Conservation (phyloP, 2,113 vertebrate genomes). For the Glaucidium brasilianum region DNA sequence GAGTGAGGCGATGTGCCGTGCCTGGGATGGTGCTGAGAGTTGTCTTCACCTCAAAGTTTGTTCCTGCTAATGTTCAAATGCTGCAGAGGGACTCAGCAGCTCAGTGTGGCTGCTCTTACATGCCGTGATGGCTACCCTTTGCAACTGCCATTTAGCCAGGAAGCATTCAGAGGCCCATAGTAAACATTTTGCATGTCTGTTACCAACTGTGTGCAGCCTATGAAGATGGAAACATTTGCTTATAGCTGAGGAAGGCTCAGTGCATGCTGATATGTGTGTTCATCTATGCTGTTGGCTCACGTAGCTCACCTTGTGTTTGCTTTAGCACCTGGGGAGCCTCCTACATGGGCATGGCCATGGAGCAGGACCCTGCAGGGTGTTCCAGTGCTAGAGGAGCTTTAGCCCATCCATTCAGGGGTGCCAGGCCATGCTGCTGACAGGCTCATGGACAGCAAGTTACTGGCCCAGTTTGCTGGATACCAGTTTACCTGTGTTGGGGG, state of each 20-base stretch:
- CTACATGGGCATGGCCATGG: accelerated
- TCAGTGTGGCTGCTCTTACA: not conserved
- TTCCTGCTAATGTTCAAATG: not conserved
- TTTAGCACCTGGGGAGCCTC: not conserved
- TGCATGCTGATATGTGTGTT: not conserved
- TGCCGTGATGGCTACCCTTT: not conserved
- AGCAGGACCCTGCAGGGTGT: not conserved
- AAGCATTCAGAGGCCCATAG: not conserved
- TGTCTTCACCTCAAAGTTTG: not conserved
- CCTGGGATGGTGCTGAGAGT: not conserved
- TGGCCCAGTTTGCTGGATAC: not conserved
- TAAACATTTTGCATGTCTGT: not conserved
- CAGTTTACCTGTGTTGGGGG: not conserved
- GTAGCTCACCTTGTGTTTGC: not conserved
- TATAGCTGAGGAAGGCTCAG: not conserved
- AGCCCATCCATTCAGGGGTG: accelerated
- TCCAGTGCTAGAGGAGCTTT: not conserved
- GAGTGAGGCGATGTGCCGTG: not conserved
- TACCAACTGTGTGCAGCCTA: accelerated
- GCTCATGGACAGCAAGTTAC: not conserved
- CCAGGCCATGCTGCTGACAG: not conserved
- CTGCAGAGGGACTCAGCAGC: not conserved
- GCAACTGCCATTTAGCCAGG: not conserved
- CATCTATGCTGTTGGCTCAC: not conserved
- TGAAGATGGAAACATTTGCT: not conserved